Evolutionary conservation across 2,888 invertebrate genomes (phyloP), one percentile per base, ranked within the genome.

Genomic region (Danaus chrysippus): DNA sequence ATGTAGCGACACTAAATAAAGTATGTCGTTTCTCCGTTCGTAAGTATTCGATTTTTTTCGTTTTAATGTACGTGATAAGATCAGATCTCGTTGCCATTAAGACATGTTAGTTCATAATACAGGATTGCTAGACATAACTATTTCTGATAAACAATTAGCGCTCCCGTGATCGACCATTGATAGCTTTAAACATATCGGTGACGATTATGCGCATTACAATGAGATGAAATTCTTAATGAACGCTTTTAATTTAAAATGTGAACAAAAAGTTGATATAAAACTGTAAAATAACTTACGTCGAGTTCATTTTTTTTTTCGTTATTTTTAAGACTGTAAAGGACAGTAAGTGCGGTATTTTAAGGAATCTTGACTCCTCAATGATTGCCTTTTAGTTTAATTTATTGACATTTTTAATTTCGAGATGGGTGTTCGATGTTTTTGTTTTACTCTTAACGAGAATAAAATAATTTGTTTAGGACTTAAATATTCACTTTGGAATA

Each of bases 231-330:
- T 74, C 74, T 77, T 81, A 82, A 83, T 79, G 79, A 78, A 75
- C 74, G 74, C 82, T 83, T 83, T 83, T 79, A 81, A 83, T 76
- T 81, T 83, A 79, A 72, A 82, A 82, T 82, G 74, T 76, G 46
- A 61, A 62, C 64, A 65, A 70, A 72, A 73, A 75, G 71, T 61
- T 56, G 73, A 76, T 70, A 67, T 63, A 62, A 53, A 59, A 54
- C 59, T 56, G 60, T 63, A 66, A 52, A 62, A 68, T 59, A 65
- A 52, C 53, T 61, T 46, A 56, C 13, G 63, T 54, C 54, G 19
- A 59, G 61, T 23, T 60, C 56, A 62, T 69, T 70, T 65, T 65
- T 57, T 71, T 71, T 75, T 72, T 72, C 23, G 12, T 34, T 34
- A 53, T 17, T 49, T 42, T 12, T 55, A 60, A 60, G 55, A 49